phyloP scores from a whole-genome alignment of 1,140 invertebrate genomes.

The Meloidogyne chitwoodi region DNA sequence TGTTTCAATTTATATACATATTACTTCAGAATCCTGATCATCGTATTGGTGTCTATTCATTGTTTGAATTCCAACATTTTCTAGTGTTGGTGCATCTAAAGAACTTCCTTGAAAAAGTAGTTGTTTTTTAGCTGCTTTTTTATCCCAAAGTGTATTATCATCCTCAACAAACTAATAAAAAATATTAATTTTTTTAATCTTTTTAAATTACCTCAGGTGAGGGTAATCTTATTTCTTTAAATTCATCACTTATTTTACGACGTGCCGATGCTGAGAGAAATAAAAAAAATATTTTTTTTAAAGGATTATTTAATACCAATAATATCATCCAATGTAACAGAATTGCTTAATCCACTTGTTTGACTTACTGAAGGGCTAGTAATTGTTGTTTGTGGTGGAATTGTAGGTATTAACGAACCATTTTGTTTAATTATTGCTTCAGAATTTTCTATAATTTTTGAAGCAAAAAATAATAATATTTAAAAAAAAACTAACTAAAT shows the following conservation, averaged over 20 bases:
- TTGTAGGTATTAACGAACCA: background rate
- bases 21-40: slow-evolving; percentile 15
- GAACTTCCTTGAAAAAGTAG: slow-evolving; percentile 2
- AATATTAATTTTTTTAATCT: background rate
- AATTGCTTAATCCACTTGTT: background rate
- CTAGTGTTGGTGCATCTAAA: slow-evolving; percentile 3
- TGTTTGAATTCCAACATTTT: background rate
- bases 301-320: background rate
- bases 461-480: background rate
- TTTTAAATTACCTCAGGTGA: background rate
- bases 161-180: slow-evolving; percentile 12
- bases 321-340: slow-evolving; percentile 16
- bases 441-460: background rate
- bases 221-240: slow-evolving; percentile 13
- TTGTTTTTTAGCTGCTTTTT: slow-evolving; percentile 10
- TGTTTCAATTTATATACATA: background rate
- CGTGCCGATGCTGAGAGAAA: slow-evolving; percentile 7
- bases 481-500: background rate
- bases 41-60: background rate
- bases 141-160: slow-evolving; percentile 13
- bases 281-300: no score
- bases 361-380: background rate
- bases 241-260: slow-evolving; percentile 22
- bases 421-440: background rate
- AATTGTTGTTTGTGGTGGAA: background rate